phyloP scores from a whole-genome alignment of 2,888 invertebrate species.

The Cheilosia urbana region DNA sequence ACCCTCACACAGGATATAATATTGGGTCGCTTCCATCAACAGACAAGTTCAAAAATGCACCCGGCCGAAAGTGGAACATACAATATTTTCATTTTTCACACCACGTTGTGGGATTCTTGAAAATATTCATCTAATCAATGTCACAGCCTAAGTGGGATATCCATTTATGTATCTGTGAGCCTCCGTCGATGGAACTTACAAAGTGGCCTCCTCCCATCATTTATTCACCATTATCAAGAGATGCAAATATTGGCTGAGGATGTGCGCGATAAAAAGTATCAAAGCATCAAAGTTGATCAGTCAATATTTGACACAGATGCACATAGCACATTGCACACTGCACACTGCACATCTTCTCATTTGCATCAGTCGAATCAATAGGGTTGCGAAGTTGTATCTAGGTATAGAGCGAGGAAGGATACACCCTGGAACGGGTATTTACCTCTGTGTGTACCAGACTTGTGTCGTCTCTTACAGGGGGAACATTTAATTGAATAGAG shows the following conservation, averaged over 20 bases:
- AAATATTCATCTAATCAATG: constrained; percentile 39
- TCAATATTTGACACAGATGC: constrained; percentile 72
- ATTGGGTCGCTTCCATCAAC: constrained; percentile 36
- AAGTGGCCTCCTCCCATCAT: constrained; percentile 33
- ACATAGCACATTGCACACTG: background rate
- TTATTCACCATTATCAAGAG: constrained; percentile 63
- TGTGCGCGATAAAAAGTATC: constrained; percentile 62
- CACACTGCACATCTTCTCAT: constrained; percentile 36
- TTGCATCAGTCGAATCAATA: constrained; percentile 22
- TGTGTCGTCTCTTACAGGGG: background rate
- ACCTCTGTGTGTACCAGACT: constrained; percentile 3
- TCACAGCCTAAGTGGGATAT: constrained; percentile 38
- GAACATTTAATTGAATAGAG: constrained; percentile 60
- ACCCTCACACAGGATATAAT: constrained; percentile 39
- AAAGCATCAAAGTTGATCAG: constrained; percentile 74
- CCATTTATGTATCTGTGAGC: constrained; percentile 5
- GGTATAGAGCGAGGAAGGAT: background rate
- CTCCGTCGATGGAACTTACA: constrained; percentile 12
- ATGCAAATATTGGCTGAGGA: constrained; percentile 61
- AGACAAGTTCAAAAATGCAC: constrained; percentile 30
- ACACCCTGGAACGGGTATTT: background rate
- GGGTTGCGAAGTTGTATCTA: background rate
- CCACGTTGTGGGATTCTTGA: background rate
- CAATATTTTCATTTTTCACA: constrained; percentile 11
- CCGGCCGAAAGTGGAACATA: constrained; percentile 28